These are phyloP conservation scores for Drosophila barbarae DNA, from an alignment of 2,888 invertebrate genomes.

Conservation along the genomic window DNA sequence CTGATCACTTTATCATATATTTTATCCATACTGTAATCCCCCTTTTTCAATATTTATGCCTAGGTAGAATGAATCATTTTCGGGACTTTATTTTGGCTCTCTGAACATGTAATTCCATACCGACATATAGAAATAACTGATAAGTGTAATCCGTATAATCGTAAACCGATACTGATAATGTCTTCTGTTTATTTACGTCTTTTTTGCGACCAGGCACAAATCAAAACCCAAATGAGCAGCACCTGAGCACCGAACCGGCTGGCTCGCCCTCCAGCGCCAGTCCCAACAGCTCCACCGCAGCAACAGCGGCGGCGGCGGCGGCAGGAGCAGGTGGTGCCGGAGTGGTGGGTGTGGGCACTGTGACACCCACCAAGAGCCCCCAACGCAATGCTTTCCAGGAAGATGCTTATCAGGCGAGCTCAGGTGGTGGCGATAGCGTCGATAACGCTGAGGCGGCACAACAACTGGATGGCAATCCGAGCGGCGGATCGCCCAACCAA, in stretches of 20 bases:
- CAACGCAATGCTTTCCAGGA: slow-evolving; percentile 66
- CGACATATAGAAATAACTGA: slow-evolving; percentile 26
- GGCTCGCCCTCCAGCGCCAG: slow-evolving; percentile 51
- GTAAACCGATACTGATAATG: slow-evolving; percentile 27
- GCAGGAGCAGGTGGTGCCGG: slow-evolving; percentile 27
- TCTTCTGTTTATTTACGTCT: slow-evolving; percentile 3
- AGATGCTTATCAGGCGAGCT: slow-evolving; percentile 62
- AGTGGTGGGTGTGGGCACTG: slow-evolving; percentile 24
- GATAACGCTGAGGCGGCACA: slow-evolving; percentile 49
- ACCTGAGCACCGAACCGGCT: slow-evolving; percentile 52
- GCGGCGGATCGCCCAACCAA: slow-evolving; percentile 54
- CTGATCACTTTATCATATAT: too few relatives aligned
- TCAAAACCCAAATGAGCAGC: slow-evolving; percentile 72
- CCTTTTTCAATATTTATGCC: not conserved
- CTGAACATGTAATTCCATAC: slow-evolving; percentile 15
- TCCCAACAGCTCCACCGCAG: slow-evolving; percentile 24
- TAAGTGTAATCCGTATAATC: slow-evolving; percentile 31
- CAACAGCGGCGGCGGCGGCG: slow-evolving; percentile 5
- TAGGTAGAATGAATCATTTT: slow-evolving; percentile 52
- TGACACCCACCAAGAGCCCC: slow-evolving; percentile 66
- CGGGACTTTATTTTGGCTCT: slow-evolving; percentile 26
- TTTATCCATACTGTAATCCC: not conserved
- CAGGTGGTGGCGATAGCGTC: slow-evolving; percentile 47
- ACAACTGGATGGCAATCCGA: slow-evolving; percentile 32
- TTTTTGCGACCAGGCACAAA: slow-evolving; percentile 63